Percentiles rank a stretch among this genome's conserved stretches.
Evolutionary conservation across 2,113 vertebrate species (phyloP).

Genomic region (Oncorhynchus masou): DNA sequence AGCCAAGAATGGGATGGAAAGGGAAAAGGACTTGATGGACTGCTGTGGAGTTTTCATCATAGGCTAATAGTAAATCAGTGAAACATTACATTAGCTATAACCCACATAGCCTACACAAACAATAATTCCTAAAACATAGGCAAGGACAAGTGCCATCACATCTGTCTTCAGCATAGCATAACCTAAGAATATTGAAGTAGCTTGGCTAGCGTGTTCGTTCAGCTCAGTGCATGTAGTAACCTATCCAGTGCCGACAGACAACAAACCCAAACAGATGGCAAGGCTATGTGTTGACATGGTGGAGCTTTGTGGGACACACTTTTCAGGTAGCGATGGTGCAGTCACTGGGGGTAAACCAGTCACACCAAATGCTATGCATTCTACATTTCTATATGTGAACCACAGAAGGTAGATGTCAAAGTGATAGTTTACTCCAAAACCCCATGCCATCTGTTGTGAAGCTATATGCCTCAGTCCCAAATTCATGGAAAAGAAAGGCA

Average conservation of each 20-base stretch:
- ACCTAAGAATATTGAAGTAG: neutral
- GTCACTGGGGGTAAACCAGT: neutral
- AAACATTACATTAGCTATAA: neutral
- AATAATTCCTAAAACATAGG: neutral
- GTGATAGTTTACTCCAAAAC: too few species aligned
- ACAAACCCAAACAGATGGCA: constrained; percentile 45
- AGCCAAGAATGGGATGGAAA: neutral
- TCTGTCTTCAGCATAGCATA: neutral
- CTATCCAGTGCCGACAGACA: constrained; percentile 12
- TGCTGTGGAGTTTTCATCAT: neutral
- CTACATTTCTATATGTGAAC: too few species aligned
- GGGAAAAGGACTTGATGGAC: neutral
- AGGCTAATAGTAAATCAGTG: neutral
- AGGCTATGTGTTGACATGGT: constrained; percentile 33
- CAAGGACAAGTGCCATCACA: neutral
- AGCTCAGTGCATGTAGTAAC: neutral
- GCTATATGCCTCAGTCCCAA: too few species aligned
- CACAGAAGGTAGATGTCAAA: too few species aligned
- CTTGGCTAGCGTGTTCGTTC: neutral
- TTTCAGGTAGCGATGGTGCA: neutral
- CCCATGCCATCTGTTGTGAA: too few species aligned
- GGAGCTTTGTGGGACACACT: constrained; percentile 10
- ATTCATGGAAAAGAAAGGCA: too few species aligned
- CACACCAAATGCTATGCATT: neutral
- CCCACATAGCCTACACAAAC: too few species aligned